Conservation (phyloP, 2,797 vertebrate genomes). For the Tenualosa ilisha region DNA sequence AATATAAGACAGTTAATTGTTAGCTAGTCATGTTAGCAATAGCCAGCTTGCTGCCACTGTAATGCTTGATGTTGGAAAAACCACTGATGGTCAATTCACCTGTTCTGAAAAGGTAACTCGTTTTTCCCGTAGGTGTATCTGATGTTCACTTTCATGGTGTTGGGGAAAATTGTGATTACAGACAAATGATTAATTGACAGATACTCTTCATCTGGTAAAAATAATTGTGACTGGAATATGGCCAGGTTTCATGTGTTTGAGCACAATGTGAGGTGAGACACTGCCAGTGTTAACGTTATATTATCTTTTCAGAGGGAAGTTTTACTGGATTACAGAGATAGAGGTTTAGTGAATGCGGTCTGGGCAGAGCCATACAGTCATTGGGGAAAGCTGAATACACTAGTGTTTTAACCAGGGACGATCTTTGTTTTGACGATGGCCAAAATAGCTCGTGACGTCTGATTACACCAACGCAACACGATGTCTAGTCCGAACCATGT, state of each 20-base stretch:
- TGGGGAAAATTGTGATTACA: neutral
- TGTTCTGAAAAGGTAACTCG: neutral
- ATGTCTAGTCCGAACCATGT: neutral
- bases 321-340: neutral
- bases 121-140: neutral
- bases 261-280: neutral
- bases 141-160: no score
- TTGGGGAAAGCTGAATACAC: no score
- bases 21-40: neutral
- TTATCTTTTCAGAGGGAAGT: neutral
- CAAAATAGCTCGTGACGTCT: neutral
- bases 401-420: no score
- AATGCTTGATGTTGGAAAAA: neutral
- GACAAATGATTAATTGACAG: neutral
- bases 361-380: no score
- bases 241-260: neutral
- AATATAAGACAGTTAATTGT: neutral
- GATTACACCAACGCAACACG: neutral
- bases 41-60: neutral
- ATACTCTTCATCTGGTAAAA: neutral
- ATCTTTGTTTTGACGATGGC: neutral
- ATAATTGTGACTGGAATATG: neutral
- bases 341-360: neutral
- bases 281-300: neutral
- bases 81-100: neutral